Base-by-base conservation (phyloP, 2,888 invertebrate genomes). In the Panopea generosa region DNA sequence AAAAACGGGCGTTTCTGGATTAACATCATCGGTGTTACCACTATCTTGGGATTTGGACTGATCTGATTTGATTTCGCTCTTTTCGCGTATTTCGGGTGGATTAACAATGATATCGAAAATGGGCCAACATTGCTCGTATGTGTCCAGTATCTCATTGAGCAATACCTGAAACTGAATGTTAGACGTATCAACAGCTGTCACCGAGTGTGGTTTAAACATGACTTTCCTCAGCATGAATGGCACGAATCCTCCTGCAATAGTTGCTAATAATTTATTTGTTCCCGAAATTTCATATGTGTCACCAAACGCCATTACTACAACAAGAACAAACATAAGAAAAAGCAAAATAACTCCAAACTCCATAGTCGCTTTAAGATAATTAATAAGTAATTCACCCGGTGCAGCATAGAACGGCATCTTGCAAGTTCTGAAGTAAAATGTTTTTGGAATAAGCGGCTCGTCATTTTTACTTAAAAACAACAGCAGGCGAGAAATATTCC, bases 271-370 rank as follows among this genome's bases (percentile, higher is more conserved):
- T 55, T 77, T 74, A 45, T 83, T 84, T 24, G 79, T 75, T 2
- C 71, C 77, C 7, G 84, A 83, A 7, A 85, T 53, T 29, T 79
- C 74, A 49, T 84, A 84, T 11, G 76, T 77, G 14, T 85, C 84
- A 3, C 84, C 83, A 63, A 85, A 85, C 1, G 84, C 83, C 33
- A 82, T 40, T 9, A 85, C 82, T 11, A 84, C 79, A 22, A 84
- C 47, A 16, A 80, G 52, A 9, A 85, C 85, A 49, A 84, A 85
- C 20, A 84, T 50, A 14, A 85, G 61, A 52, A 85, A 85, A 1
- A 81, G 27, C 0, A 80, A 26, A 20, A 84, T 82, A 1, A 69
- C 27, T 14, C 74, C 53, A 20, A 83, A 76, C 24, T 83, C 72
- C 2, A 57, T 59, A 14, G 70, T 29, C 0, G 85, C 85, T 7